Percentiles rank a stretch among this genome's conserved stretches.
phyloP scores from a whole-genome alignment of 2,888 invertebrate species.

The Drosophila atroscutellata region DNA sequence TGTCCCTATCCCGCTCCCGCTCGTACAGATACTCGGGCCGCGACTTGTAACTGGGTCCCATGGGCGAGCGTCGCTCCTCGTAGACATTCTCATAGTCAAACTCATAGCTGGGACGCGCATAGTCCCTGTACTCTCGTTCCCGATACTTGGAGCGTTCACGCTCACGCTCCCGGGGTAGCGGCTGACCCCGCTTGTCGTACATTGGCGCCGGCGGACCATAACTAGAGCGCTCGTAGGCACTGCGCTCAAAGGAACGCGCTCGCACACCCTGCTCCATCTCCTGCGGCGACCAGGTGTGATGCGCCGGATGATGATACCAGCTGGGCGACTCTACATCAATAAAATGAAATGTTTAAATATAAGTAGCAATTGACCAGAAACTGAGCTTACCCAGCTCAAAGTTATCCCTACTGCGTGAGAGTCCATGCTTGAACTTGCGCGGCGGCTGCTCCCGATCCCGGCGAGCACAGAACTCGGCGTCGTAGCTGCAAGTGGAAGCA shows the following conservation, averaged over 20 bases:
- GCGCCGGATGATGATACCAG: slow-evolving; percentile 83
- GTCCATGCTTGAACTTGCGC: slow-evolving; percentile 82
- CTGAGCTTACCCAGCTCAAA: slow-evolving; percentile 82
- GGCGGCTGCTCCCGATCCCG: slow-evolving; percentile 76
- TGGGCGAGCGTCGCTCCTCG: slow-evolving; percentile 79
- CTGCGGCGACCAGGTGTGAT: slow-evolving; percentile 85
- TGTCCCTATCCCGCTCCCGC: slow-evolving; percentile 49
- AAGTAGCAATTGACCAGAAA: background rate
- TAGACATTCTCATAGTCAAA: slow-evolving; percentile 84
- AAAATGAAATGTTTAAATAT: background rate
- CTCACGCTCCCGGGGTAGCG: slow-evolving; percentile 60
- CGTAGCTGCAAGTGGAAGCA: slow-evolving; percentile 75
- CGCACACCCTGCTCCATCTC: slow-evolving; percentile 84
- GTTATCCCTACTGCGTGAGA: slow-evolving; percentile 84
- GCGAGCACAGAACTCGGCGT: slow-evolving; percentile 82
- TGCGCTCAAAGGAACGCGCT: slow-evolving; percentile 83
- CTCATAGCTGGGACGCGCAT: slow-evolving; percentile 83
- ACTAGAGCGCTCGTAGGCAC: slow-evolving; percentile 84
- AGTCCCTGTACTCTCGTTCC: slow-evolving; percentile 81
- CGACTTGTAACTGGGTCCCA: slow-evolving; percentile 67
- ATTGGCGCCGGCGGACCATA: slow-evolving; percentile 85
- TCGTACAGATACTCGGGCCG: slow-evolving; percentile 84
- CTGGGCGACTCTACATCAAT: slow-evolving; percentile 79
- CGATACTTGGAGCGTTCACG: slow-evolving; percentile 81
- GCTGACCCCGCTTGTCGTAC: slow-evolving; percentile 84